Conservation (phyloP, 2,888 invertebrate genomes). For the Acheta domesticus region DNA sequence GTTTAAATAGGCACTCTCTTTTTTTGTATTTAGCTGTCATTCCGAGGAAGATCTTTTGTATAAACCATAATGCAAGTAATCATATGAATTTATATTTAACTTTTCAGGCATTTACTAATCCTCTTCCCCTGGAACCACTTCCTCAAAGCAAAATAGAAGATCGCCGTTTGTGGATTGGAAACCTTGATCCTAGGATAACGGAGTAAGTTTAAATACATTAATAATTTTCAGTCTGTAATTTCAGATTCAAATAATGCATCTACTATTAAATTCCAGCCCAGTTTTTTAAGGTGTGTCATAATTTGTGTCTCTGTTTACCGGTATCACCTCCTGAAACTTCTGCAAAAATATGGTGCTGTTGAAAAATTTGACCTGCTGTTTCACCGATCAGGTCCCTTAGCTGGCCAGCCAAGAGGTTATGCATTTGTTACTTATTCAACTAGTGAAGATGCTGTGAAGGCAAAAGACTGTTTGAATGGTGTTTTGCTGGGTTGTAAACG, state of each 20-base stretch:
- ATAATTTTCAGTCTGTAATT: neutral
- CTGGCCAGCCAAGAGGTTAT: conserved; percentile 87
- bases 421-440: conserved; percentile 83
- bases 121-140: conserved; percentile 41
- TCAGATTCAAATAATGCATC: neutral
- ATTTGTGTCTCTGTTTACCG: conserved; percentile 57
- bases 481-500: conserved; percentile 69
- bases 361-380: conserved; percentile 95
- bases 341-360: conserved; percentile 89
- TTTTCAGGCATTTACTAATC: conserved; percentile 30
- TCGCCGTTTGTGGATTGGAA: conserved; percentile 85
- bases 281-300: neutral
- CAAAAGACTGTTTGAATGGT: conserved; percentile 71
- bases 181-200: conserved; percentile 83
- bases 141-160: conserved; percentile 55
- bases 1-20: neutral
- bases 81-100: neutral
- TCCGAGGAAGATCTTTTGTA: too few species aligned
- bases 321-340: conserved; percentile 94
- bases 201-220: conserved; percentile 70
- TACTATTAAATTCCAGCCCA: neutral
- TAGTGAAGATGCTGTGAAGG: conserved; percentile 64
- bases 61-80: neutral
- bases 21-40: too few species aligned
- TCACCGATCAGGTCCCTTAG: conserved; percentile 84